Base-by-base conservation (phyloP, 1,140 invertebrate genomes). In the Brachionus asplanchnoidis region DNA sequence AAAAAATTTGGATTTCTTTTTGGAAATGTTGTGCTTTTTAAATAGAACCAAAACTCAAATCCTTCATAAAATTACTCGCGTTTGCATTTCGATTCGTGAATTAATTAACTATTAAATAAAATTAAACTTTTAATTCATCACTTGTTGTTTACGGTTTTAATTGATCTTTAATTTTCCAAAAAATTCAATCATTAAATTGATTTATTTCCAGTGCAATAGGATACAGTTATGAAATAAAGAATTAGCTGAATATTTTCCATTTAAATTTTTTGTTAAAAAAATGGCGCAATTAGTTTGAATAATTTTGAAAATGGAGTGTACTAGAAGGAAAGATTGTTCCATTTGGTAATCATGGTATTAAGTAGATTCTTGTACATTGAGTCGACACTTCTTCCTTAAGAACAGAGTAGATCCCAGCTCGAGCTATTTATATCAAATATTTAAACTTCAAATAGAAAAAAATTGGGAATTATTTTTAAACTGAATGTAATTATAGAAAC, bases 401-500 rank as follows among this genome's bases (percentile, higher is more conserved):
- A 20, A 20, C 53, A 60, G 20, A 60, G 53, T 20, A 23, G 20
- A 60, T 60, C 53, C 53, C 17, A 8, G 4, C 23, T 60, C 9
- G 17, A 60, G 17, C 20, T 60, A 60, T 60, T 60, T 60, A 60
- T 60, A 60, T 60, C 53, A 60, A 60, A 60, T 60, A 60, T 60
- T 26, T 60, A 60, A 60, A 17, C n/a, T 60, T 60, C 53, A 60
- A 23, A 60, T 60, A 60, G 20, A 60, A 60, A 60, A 23, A 60
- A 56, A 56, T 60, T 60, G 53, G 53, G 40, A 73, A 42, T 73
- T 73, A 73, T 73, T 40, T 68, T 68, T 68, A 68, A 68, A 68
- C 66, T 68, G 32, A 68, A 68, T 68, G 66, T 68, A 68, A 68
- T 68, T 68, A 68, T 68, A 68, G 66, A 68, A 68, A 68, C 66